Base-by-base conservation (phyloP, 2,797 vertebrate genomes). In the Mormyrops attenuatus region DNA sequence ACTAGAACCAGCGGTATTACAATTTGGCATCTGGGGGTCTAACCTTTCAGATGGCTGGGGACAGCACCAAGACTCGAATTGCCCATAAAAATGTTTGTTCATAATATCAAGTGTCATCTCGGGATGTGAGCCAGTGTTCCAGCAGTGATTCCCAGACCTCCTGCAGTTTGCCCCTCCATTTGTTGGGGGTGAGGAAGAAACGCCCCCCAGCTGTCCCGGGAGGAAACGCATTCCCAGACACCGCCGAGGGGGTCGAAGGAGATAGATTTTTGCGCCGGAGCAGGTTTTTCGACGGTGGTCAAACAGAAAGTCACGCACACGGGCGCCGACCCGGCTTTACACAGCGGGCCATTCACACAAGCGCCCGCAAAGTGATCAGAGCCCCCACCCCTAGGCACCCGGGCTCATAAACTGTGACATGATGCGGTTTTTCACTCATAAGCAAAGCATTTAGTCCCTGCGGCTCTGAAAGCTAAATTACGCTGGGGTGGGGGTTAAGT, bases 221-320 rank as follows among this genome's bases (percentile, higher is more conserved):
- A 84, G 80, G 80, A 84, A 84, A 38, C 9, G 80, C 80, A 84
- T 50, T 50, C 44, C 80, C 41, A 84, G 41, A n/a, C 80, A 84
- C 80, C 80, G 13, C 80, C n/a, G n/a, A 50, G 41, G 80, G 80
- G 20, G 5, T 49, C 20, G 20, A 1, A 15, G 69, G 44, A 47
- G n/a, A n/a, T 3, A 84, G 38, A 47, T 22, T 47, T 55, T 20
- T 84, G 41, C 41, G 80, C 80, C 13, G 34, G 38, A 38, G 69
- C 60, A 26, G 60, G 22, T 30, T 69, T 69, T 34, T 69, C 63
- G 63, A 34, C 3, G 63, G 63, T 69, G 63, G 63, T 30, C 63
- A 69, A 69, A 69, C 63, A 69, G 8, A 38, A 17, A 41, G 69
- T 77, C 34, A 20, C 26, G 9, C 66, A 69, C 9, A 34, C 9